These are phyloP conservation scores for Helicoverpa armigera DNA, from an alignment of 1,140 invertebrate species.

Conservation along the genomic window DNA sequence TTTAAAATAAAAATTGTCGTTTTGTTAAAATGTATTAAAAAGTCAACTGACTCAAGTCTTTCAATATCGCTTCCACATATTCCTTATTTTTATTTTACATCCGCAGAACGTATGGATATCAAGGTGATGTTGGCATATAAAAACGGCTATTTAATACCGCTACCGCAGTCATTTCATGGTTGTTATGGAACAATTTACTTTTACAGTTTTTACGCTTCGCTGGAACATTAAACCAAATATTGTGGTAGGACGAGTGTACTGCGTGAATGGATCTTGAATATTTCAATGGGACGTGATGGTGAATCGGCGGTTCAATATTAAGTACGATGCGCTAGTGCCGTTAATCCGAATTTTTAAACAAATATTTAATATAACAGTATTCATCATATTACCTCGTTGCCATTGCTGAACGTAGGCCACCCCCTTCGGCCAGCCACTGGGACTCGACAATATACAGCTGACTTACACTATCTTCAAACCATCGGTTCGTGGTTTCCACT, in stretches of 20 bases:
- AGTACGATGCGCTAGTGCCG: background rate
- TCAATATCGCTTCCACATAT: background rate
- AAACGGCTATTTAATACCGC: constrained; percentile 40
- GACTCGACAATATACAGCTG: too few species aligned
- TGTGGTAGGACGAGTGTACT: constrained; percentile 22
- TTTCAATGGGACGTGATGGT: constrained; percentile 30
- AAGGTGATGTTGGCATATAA: constrained; percentile 33
- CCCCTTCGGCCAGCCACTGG: too few species aligned
- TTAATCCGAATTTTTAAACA: too few species aligned
- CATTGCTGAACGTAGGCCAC: too few species aligned
- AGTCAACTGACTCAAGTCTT: background rate
- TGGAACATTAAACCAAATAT: constrained; percentile 47
- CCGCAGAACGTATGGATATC: background rate
- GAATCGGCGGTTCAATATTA: constrained; percentile 15
- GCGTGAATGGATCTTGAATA: constrained; percentile 34
- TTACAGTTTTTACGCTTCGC: constrained; percentile 48
- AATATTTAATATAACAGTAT: too few species aligned
- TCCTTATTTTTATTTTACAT: constrained; percentile 3
- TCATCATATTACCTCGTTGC: too few species aligned
- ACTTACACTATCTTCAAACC: too few species aligned
- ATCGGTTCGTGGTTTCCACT: too few species aligned
- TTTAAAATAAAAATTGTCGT: too few species aligned
- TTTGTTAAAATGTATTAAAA: too few species aligned
- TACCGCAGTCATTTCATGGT: constrained; percentile 48
- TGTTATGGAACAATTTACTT: constrained; percentile 47